Evolutionary conservation across 2,888 invertebrate genomes (phyloP), one percentile per base, ranked within the genome.

Genomic region (Candidula unifasciata): DNA sequence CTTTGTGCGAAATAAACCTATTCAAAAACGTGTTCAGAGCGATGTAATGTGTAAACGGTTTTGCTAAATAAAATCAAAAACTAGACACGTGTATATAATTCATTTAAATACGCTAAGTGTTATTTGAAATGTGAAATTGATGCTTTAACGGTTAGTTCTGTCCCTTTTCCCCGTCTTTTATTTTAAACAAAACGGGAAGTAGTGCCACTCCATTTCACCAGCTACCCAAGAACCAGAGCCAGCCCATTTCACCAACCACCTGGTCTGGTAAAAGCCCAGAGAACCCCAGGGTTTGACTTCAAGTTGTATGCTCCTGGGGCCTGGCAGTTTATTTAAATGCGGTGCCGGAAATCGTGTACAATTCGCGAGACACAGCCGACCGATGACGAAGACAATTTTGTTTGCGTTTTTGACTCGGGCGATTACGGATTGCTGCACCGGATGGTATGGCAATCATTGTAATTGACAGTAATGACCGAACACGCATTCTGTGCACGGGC

Each of bases 21-120:
- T 30, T n/a, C 24, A 44, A n/a, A 78, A 37, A 30, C 30, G 16
- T 44, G 3, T 44, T 79, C 68, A 44, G 30, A 35, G n/a, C 27
- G 27, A 2, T 27, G 27, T 5, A 37, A 68, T 66, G 37, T 52
- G 68, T 79, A 79, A 79, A 79, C 79, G 44, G 68, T 79, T 79
- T 24, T 37, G 37, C 66, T 27, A 66, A 79, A 68, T 44, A 27
- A 27, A 68, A 68, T 79, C 16, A 64, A 79, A 79, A 79, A 79
- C 44, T 66, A 79, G 79, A 79, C 79, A 79, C 44, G 37, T 79
- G 79, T 79, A 68, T 79, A 79, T 37, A 79, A 79, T 66, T 79
- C 66, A 30, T 79, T 79, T 68, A 79, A 79, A 79, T 79, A 68
- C 44, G 79, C 44, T 79, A 44, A 79, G 79, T 27, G 79, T 27